A percentile compares a stretch with the other conserved stretches of the same genome.
phyloP scores from a whole-genome alignment of 2,888 invertebrate species.

The Idaea biselata region DNA sequence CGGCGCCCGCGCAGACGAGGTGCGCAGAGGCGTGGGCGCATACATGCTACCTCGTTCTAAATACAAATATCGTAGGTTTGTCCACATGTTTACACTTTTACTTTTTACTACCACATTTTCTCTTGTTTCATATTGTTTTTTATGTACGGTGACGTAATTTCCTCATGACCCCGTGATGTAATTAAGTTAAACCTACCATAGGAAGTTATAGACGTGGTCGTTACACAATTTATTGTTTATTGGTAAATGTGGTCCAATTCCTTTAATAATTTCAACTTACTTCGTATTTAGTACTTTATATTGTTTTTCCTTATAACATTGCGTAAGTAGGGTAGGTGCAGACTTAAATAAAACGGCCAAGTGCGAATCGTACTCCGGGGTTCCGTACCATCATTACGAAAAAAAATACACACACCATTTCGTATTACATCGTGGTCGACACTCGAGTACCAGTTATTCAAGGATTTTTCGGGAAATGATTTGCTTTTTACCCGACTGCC shows the following conservation, averaged over 20 bases:
- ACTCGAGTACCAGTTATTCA: too few species aligned
- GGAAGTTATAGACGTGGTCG: neutral
- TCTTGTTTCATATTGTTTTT: slow-evolving; percentile 23
- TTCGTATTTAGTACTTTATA: neutral
- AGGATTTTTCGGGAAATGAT: too few species aligned
- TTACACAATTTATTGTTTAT: neutral
- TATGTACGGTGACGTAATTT: slow-evolving; percentile 21
- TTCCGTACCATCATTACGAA: too few species aligned
- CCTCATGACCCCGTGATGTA: slow-evolving; percentile 18
- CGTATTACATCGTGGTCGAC: too few species aligned
- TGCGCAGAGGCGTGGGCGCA: slow-evolving; percentile 33
- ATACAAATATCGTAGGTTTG: slow-evolving; percentile 37
- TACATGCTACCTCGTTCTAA: slow-evolving; percentile 29
- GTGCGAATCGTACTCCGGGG: too few species aligned
- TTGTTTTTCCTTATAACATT: neutral
- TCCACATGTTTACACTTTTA: slow-evolving; percentile 58
- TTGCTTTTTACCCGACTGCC: too few species aligned
- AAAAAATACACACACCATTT: too few species aligned
- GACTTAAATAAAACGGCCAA: too few species aligned
- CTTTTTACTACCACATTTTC: slow-evolving; percentile 46
- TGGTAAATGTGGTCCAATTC: neutral
- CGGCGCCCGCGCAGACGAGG: slow-evolving; percentile 12
- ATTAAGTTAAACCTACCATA: slow-evolving; percentile 9
- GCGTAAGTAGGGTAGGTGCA: neutral
- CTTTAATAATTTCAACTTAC: neutral